Evolutionary conservation across 1,140 invertebrate species (phyloP), one percentile per base, ranked within the genome.

Genomic region (Drosophila grimshawi): DNA sequence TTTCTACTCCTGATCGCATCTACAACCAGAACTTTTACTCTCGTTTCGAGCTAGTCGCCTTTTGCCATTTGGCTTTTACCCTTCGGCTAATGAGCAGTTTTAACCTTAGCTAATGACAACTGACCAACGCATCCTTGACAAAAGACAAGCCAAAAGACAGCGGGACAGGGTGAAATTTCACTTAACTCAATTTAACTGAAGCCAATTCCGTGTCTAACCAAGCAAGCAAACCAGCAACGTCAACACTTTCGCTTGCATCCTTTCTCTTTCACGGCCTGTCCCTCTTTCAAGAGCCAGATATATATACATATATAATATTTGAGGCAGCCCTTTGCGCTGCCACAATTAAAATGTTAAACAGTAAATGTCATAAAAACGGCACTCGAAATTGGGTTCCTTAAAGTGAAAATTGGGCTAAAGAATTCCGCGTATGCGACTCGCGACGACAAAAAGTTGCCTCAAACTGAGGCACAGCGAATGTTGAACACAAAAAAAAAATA

Each of bases 311-410:
- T 19, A 19, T 19, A 19, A 27, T 27, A 7, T 5, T 46, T 35
- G 48, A 30, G 53, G 27, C 39, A 59, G 49, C 68, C 53, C 60
- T 77, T 45, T 43, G 43, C 27, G 41, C 64, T 89, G 85, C 65
- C 78, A 89, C 85, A 89, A 89, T 89, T 89, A 89, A 89, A 89
- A 89, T 89, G 85, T 89, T 89, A 89, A 89, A 89, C 81, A 85
- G 80, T 81, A 89, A 76, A 74, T 74, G 67, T 81, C 78, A 52
- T 89, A 89, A 89, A 88, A 71, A 62, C 43, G 29, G 73, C n/a
- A 45, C 30, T n/a, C 27, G 59, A 57, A 81, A 78, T 67, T 70
- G 56, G 63, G 62, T 59, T 65, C 49, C 48, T 81, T 80, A 68
- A 52, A 35, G 30, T 11, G 75, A 86, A 81, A 73, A 80, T 53